These are phyloP conservation scores for Hemicrepidius hirtus DNA, from an alignment of 2,888 invertebrate species.

Conservation along the genomic window DNA sequence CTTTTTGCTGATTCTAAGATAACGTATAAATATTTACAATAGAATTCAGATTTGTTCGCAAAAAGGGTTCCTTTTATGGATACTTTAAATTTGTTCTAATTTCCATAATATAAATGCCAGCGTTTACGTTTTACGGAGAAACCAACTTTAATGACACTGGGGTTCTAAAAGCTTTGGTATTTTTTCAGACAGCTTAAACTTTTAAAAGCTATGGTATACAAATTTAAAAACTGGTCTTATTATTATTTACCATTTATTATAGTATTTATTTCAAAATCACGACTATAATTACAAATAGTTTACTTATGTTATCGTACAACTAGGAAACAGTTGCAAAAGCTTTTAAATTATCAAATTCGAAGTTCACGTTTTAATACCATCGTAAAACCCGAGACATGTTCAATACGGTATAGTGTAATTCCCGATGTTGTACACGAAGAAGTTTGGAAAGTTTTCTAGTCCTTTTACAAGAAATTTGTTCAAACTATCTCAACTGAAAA, in stretches of 20 bases:
- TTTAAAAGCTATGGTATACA: background rate
- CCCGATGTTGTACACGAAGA: constrained; percentile 2
- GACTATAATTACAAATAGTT: no score
- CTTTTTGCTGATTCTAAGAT: constrained; percentile 18
- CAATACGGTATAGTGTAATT: constrained; percentile 16
- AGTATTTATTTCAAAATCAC: no score
- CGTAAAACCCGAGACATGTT: constrained; percentile 31
- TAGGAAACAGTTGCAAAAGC: no score
- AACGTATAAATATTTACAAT: constrained; percentile 32
- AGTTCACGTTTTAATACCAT: constrained; percentile 6
- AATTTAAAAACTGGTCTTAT: no score
- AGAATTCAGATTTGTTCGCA: constrained; percentile 19
- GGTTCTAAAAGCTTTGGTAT: background rate
- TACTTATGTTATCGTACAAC: no score
- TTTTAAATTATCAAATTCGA: constrained; percentile 5
- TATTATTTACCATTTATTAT: no score
- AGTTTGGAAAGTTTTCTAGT: constrained; percentile 5
- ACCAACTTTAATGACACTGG: constrained; percentile 6
- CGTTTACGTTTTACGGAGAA: constrained; percentile 18
- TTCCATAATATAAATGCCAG: constrained; percentile 33
- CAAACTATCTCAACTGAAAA: no score
- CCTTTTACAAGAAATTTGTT: background rate
- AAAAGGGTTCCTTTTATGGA: constrained; percentile 17
- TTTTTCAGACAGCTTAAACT: background rate
- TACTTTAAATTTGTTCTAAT: constrained; percentile 35